Evolutionary conservation across 2,797 vertebrate genomes (phyloP).

Genomic region (Falco peregrinus): DNA sequence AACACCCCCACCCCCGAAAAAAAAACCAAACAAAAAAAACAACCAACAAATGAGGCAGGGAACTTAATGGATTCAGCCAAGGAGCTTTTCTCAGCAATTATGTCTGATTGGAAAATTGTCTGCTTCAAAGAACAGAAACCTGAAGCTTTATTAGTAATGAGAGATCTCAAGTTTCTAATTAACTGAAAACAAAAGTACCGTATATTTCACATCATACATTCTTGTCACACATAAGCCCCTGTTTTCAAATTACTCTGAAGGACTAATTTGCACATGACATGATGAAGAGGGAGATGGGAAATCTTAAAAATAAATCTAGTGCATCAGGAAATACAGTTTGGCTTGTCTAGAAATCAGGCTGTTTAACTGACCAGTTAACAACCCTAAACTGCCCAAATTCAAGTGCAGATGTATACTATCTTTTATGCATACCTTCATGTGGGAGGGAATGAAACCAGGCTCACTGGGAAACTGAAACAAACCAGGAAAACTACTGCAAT

Average conservation of each 20-base stretch:
- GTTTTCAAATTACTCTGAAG: slow-evolving; percentile 5
- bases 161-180: slow-evolving; percentile 22
- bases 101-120: slow-evolving; percentile 38
- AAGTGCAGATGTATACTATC: not conserved
- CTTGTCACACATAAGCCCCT: not conserved
- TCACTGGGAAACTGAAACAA: not conserved
- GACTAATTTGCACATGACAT: not conserved
- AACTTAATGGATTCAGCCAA: not conserved
- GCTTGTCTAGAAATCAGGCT: not conserved
- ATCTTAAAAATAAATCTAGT: not conserved
- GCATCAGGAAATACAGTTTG: not conserved
- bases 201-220: not conserved
- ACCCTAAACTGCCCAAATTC: not conserved
- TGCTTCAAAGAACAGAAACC: slow-evolving; percentile 52
- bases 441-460: not conserved
- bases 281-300: not conserved
- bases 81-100: not conserved
- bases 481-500: not conserved
- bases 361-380: not conserved
- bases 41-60: not conserved
- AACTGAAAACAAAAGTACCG: slow-evolving; percentile 15
- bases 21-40: too few relatives aligned
- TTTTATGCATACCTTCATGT: not conserved
- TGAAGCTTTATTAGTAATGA: slow-evolving; percentile 44
- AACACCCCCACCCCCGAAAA: too few relatives aligned